Conservation (phyloP, 1,140 invertebrate genomes). For the Drosophila virilis region DNA sequence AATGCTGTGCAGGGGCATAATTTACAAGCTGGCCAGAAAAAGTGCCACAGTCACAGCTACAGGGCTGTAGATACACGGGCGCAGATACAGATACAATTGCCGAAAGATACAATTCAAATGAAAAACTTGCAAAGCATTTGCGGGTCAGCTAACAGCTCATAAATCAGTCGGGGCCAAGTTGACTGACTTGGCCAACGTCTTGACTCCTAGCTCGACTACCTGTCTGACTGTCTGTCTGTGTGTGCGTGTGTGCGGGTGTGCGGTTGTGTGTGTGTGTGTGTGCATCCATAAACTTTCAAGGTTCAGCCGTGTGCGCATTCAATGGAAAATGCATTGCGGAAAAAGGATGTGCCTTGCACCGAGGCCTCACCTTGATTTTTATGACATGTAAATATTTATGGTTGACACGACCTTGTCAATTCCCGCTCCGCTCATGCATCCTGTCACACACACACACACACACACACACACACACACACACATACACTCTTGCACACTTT, state of each 20-base stretch:
- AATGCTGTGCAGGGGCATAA: conserved; percentile 60
- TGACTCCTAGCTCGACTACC: conserved; percentile 42
- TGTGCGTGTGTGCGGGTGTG: conserved; percentile 1
- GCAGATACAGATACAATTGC: conserved; percentile 11
- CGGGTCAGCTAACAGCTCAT: conserved; percentile 62
- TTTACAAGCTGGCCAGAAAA: conserved; percentile 62
- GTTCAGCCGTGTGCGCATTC: conserved; percentile 46
- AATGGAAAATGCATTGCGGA: conserved; percentile 76
- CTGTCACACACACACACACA: conserved; percentile 30
- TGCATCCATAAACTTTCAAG: conserved; percentile 68
- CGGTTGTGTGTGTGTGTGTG: not conserved
- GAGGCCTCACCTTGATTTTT: conserved; percentile 73
- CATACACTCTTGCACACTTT: conserved; percentile 38
- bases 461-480: conserved; percentile 6
- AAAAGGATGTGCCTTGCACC: conserved; percentile 62
- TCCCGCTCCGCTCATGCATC: conserved; percentile 20
- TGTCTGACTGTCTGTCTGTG: conserved; percentile 10
- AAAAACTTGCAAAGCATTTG: conserved; percentile 56
- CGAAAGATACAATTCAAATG: conserved; percentile 66
- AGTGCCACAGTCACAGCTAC: conserved; percentile 48
- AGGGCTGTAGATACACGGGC: conserved; percentile 6
- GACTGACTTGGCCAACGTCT: conserved; percentile 70
- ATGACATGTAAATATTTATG: conserved; percentile 81
- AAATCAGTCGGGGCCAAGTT: conserved; percentile 71
- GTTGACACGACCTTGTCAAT: conserved; percentile 74